These are phyloP conservation scores for Chelonus formosanus DNA, from an alignment of 2,888 invertebrate species.

Conservation along the genomic window DNA sequence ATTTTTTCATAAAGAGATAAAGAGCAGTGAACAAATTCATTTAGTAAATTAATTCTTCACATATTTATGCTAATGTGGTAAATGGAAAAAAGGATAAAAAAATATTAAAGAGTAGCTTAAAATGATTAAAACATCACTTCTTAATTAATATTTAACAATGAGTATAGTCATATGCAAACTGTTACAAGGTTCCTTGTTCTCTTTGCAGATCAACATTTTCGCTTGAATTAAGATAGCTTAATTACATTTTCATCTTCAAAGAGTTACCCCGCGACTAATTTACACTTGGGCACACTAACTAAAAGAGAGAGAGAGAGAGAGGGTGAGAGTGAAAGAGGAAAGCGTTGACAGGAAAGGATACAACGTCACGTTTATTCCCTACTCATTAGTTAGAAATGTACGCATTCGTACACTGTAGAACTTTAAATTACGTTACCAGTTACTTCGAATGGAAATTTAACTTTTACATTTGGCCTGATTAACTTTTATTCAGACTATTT, in stretches of 20 bases:
- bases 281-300: conserved; percentile 28
- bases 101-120: not conserved
- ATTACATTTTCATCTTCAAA: conserved; percentile 58
- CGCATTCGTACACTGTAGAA: conserved; percentile 38
- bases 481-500: too few species aligned
- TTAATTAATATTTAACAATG: conserved; percentile 2
- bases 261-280: conserved; percentile 42
- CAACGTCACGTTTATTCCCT: conserved; percentile 56
- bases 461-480: too few species aligned
- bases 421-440: conserved; percentile 33
- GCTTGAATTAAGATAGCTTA: conserved; percentile 54
- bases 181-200: conserved; percentile 6
- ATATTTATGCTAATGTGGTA: too few species aligned
- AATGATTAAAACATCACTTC: not conserved
- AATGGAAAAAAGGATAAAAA: too few species aligned
- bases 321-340: not conserved
- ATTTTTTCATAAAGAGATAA: too few species aligned
- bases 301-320: conserved; percentile 18
- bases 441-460: too few species aligned
- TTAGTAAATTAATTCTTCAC: too few species aligned
- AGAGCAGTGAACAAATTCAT: too few species aligned
- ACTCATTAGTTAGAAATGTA: conserved; percentile 58
- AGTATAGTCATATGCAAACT: conserved; percentile 9
- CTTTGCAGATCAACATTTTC: conserved; percentile 13
- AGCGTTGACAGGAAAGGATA: conserved; percentile 38